These are phyloP conservation scores for Pinna nobilis DNA, from an alignment of 1,140 invertebrate genomes.

Conservation along the genomic window DNA sequence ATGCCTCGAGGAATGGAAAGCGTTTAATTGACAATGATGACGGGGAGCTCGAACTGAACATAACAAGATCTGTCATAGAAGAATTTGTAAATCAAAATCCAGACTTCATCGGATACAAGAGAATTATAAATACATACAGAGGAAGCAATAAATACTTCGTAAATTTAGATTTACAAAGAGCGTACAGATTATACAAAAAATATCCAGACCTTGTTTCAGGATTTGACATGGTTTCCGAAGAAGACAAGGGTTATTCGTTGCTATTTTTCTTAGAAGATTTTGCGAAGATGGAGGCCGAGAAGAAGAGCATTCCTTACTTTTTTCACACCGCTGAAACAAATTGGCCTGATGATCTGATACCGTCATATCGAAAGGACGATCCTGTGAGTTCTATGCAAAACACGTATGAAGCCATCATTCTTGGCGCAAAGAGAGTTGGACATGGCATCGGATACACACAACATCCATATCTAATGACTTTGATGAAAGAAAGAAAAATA, in stretches of 20 bases:
- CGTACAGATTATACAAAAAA: slow-evolving; percentile 32
- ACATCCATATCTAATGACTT: slow-evolving; percentile 52
- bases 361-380: slow-evolving; percentile 45
- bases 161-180: slow-evolving; percentile 16
- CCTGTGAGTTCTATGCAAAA: slow-evolving; percentile 49
- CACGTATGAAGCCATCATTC: slow-evolving; percentile 51
- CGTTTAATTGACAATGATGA: slow-evolving; percentile 40
- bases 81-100: slow-evolving; percentile 36
- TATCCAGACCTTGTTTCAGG: slow-evolving; percentile 56
- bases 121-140: slow-evolving; percentile 35
- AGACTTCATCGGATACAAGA: slow-evolving; percentile 48
- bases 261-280: slow-evolving; percentile 50
- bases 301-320: slow-evolving; percentile 42
- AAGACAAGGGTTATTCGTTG: slow-evolving; percentile 58
- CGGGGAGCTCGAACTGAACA: slow-evolving; percentile 41
- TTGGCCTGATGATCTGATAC: slow-evolving; percentile 57
- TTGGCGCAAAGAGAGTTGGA: slow-evolving; percentile 52
- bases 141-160: neutral
- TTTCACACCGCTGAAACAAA: slow-evolving; percentile 59
- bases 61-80: neutral
- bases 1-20: slow-evolving; percentile 31
- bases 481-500: slow-evolving; percentile 48
- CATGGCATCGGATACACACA: slow-evolving; percentile 55
- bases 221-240: slow-evolving; percentile 61
- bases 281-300: slow-evolving; percentile 21